A percentile compares a stretch with the other conserved stretches of the same genome.
phyloP scores from a whole-genome alignment of 2,888 invertebrate species.

The Sminthurides aquaticus region DNA sequence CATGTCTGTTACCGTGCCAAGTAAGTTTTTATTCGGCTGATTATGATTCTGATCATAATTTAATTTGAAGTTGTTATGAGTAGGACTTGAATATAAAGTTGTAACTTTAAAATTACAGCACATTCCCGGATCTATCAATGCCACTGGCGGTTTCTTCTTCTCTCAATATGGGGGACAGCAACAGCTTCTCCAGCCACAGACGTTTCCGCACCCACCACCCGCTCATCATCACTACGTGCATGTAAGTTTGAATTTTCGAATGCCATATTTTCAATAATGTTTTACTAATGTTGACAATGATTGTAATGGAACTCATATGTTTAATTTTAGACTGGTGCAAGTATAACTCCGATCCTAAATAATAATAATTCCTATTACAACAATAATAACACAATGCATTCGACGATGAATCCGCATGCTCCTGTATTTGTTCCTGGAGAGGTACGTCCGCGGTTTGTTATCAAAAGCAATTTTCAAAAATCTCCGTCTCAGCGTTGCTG shows the following conservation, averaged over 20 bases:
- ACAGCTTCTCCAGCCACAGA: conserved; percentile 26
- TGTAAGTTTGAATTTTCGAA: conserved; percentile 12
- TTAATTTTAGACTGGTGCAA: conserved; percentile 20
- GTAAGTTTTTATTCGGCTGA: conserved; percentile 16
- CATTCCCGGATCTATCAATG: conserved; percentile 26
- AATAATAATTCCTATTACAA: conserved; percentile 28
- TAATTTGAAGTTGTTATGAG: not conserved
- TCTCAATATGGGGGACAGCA: conserved; percentile 25
- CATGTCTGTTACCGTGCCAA: conserved; percentile 30
- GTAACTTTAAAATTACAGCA: conserved; percentile 17
- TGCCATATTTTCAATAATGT: not conserved
- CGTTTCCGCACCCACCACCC: conserved; percentile 30
- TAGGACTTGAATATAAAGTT: not conserved
- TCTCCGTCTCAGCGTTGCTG: not conserved
- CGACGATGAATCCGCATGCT: conserved; percentile 22
- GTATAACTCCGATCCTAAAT: conserved; percentile 23
- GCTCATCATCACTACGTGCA: conserved; percentile 28
- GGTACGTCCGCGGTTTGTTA: conserved; percentile 4
- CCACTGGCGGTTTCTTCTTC: conserved; percentile 30
- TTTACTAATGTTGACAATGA: not conserved
- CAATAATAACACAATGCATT: conserved; percentile 26
- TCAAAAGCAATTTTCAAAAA: not conserved
- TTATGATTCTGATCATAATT: too few relatives aligned
- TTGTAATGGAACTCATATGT: too few relatives aligned
- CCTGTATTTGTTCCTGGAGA: conserved; percentile 29